Evolutionary conservation across 2,113 vertebrate genomes (phyloP), one percentile per base, ranked within the genome.

Genomic region (Phalacrocorax brasilianus): DNA sequence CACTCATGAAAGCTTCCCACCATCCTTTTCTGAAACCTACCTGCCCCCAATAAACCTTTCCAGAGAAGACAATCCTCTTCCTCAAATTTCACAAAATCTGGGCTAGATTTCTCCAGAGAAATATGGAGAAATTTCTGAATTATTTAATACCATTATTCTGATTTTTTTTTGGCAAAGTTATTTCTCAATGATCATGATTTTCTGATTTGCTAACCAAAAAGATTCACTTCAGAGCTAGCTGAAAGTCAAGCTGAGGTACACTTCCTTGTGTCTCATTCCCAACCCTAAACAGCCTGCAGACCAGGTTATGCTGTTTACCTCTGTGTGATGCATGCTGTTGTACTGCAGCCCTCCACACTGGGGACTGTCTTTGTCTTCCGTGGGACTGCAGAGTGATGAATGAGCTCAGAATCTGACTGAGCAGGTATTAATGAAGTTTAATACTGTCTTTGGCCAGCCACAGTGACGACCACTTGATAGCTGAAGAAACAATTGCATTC

Each of bases 401-500:
- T 94, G 89, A 96, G 61, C 11, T 9, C 84, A 87, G 73, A 92
- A 78, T 75, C 91, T 78, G 40, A 53, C 73, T 61, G 93, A 63
- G 84, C 47, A 61, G 58, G 65, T 92, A 95, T 89, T 95, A 91
- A 95, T 91, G 77, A 93, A 70, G 84, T 95, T 91, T 85, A 87
- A 75, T 82, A 85, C 89, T 82, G 84, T 49, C 87, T 91, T 96
- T 87, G 93, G 93, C 89, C 87, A 94, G 89, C 86, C 89, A 93
- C 66, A 95, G 84, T 26, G 65, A 91, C 80, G 58, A 82, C 84
- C 38, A 27, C 58, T 87, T 96, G 96, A 91, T 85, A 91, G 91
- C 77, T 89, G 89, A 95, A 97, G 84, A 95, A 95, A 88, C 7
- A 0, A 91, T 82, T 95, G 18, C 93, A 95, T 97, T 96, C 94